These are phyloP conservation scores for Octodon degus DNA, from an alignment of 2,113 vertebrate genomes.

Conservation along the genomic window DNA sequence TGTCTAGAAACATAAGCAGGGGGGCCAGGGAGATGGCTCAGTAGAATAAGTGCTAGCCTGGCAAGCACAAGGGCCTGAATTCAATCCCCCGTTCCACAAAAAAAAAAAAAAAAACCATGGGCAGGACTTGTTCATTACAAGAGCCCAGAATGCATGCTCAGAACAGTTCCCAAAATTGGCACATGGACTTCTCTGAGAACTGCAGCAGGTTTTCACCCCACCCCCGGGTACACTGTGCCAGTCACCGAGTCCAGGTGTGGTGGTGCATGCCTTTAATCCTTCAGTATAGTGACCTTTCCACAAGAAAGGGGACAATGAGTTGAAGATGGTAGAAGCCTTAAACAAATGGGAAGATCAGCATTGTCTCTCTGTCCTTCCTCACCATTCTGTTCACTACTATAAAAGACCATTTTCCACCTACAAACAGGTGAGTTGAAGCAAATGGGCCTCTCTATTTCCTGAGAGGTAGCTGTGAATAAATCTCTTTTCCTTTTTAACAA, in stretches of 20 bases:
- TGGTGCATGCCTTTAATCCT: background rate
- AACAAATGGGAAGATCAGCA: background rate
- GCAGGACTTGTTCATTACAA: background rate
- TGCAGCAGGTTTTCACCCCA: background rate
- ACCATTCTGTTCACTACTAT: background rate
- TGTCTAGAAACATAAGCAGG: background rate
- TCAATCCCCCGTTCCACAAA: too few species aligned
- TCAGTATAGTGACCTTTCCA: background rate
- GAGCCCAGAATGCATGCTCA: background rate
- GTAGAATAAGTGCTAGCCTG: too few species aligned
- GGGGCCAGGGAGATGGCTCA: too few species aligned
- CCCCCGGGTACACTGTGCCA: too few species aligned
- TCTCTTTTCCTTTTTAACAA: background rate
- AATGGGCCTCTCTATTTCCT: background rate
- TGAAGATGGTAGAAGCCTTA: background rate
- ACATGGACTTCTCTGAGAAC: background rate
- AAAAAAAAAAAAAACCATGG: too few species aligned
- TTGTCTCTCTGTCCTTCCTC: background rate
- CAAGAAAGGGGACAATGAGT: background rate
- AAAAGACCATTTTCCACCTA: background rate
- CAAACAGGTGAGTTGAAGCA: background rate
- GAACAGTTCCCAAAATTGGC: background rate
- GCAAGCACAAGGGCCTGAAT: too few species aligned
- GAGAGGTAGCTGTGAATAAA: background rate
- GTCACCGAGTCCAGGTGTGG: too few species aligned